Base-by-base conservation (phyloP, 2,113 vertebrate species). In the Labeo rohita region DNA sequence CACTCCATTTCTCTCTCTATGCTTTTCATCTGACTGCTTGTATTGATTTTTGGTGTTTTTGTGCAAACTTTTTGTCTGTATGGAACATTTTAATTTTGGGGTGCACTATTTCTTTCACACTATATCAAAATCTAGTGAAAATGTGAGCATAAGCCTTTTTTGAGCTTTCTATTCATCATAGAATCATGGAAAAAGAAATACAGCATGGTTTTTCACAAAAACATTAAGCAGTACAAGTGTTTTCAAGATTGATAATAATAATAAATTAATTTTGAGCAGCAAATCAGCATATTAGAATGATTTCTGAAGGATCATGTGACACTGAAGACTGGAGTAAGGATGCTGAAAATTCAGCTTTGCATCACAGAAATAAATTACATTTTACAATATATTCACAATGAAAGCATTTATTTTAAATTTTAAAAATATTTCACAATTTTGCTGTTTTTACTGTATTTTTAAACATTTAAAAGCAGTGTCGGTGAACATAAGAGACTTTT, bases 1-100 rank as follows among this genome's bases (percentile, higher is more conserved):
- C 16, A 66, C 76, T 84, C 72, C 73, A 23, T 75, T 50, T 81
- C 50, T 79, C 75, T 86, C 52, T 86, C 8, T 18, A 49, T 18
- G 39, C 34, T 11, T 36, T 43, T 54, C 50, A 72, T 56, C 21
- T 59, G 15, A 61, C 45, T 84, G 76, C 73, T 16, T n/a, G 7
- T 8, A 79, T 79, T 79, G 54, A 79, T 79, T 61, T 61, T 11
- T 80, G 45, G 43, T 43, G 0, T 8, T n/a, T 56, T 45, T 45
- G 39, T 23, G 72, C 72, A 74, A 74, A 49, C 72, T 47, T 47
- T 28, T 6, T 47, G 39, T 47, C 21, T 47, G 21, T 23, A 13
- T 23, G 72, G 66, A 45, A 72, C 18, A 39, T 39, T 39, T 39
- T 39, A 39, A 28, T 39, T 39, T 39, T 39, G 39, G 39, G 39